Evolutionary conservation across 2,888 invertebrate genomes (phyloP).

Genomic region (Hemithea aestivaria): DNA sequence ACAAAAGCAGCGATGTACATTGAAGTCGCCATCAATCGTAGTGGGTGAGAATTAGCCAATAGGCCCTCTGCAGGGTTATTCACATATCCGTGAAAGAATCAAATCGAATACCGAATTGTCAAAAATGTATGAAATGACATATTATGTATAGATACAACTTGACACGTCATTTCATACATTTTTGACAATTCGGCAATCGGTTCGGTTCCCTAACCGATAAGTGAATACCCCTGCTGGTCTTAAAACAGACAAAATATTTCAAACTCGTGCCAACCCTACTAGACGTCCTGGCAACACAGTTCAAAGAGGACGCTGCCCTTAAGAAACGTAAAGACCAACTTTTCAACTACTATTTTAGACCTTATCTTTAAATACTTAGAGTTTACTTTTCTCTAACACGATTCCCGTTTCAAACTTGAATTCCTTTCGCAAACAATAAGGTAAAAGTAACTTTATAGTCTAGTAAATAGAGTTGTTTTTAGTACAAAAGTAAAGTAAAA

Average conservation of each 20-base stretch:
- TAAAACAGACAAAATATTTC: constrained; percentile 42
- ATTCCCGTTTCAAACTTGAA: constrained; percentile 29
- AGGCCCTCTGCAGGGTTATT: no score
- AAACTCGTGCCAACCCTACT: constrained; percentile 67
- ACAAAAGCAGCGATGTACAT: no score
- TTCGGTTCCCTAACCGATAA: no score
- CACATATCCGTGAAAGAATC: no score
- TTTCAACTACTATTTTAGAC: constrained; percentile 19
- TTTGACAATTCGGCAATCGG: no score
- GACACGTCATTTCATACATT: no score
- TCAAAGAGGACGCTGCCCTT: constrained; percentile 67
- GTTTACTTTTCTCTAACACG: constrained; percentile 23
- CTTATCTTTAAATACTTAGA: constrained; percentile 23
- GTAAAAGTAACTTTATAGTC: constrained; percentile 20
- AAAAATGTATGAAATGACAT: no score
- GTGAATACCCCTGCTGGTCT: no score
- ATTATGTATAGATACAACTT: no score
- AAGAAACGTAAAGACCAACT: constrained; percentile 34
- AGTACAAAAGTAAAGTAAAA: constrained; percentile 16
- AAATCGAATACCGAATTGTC: no score
- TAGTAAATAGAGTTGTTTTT: constrained; percentile 4
- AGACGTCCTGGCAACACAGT: constrained; percentile 61
- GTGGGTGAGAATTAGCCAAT: no score
- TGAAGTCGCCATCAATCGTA: no score
- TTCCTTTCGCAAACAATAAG: constrained; percentile 27